Conservation (phyloP, 2,888 invertebrate species). For the Germaria angustata region DNA sequence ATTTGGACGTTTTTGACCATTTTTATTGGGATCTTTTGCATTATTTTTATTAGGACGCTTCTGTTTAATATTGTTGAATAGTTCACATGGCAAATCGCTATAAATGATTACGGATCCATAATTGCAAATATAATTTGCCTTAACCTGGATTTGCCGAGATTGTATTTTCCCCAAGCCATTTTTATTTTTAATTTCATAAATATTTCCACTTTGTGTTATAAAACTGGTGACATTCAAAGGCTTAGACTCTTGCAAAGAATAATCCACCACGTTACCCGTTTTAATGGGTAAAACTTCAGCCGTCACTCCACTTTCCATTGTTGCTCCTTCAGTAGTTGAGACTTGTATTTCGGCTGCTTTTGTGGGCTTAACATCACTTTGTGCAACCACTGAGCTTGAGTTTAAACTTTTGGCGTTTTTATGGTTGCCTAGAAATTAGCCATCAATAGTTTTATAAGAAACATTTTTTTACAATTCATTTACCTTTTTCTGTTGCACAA, state of each 20-base stretch:
- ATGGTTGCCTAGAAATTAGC: constrained; percentile 13
- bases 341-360: constrained; percentile 38
- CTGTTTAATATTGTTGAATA: constrained; percentile 69
- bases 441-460: background rate
- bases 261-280: constrained; percentile 25
- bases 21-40: constrained; percentile 4
- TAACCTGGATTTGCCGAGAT: constrained; percentile 69
- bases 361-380: constrained; percentile 63
- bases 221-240: constrained; percentile 75
- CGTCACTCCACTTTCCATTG: background rate
- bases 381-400: background rate
- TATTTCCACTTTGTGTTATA: constrained; percentile 74
- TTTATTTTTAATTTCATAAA: constrained; percentile 74
- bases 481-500: constrained; percentile 27
- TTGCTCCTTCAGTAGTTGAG: background rate
- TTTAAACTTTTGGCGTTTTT: background rate
- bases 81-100: constrained; percentile 75
- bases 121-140: constrained; percentile 72
- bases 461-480: constrained; percentile 20
- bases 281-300: constrained; percentile 14
- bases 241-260: constrained; percentile 55
- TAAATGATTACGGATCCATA: constrained; percentile 76
- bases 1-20: background rate
- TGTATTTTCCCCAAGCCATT: constrained; percentile 73
- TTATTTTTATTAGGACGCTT: constrained; percentile 16